Percentiles rank a stretch among this genome's conserved stretches.
phyloP scores from a whole-genome alignment of 2,113 vertebrate genomes.

The Thymallus thymallus region DNA sequence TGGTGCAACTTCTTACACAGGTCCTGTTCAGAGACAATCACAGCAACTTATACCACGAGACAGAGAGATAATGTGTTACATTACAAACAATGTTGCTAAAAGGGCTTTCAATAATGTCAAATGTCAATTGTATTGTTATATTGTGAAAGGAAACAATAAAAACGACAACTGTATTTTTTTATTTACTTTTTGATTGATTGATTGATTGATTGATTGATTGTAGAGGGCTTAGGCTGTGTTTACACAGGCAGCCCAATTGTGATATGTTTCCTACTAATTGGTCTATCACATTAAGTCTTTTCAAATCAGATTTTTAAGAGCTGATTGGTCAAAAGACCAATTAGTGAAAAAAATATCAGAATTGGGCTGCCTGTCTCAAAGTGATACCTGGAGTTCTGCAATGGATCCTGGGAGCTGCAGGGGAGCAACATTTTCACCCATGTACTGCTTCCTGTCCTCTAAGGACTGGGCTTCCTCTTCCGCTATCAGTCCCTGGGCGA shows the following conservation, averaged over 20 bases:
- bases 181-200: too few relatives aligned
- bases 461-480: background rate
- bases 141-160: background rate
- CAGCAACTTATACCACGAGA: background rate
- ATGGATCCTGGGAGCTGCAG: background rate
- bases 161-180: background rate
- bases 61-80: background rate
- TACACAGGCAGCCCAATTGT: background rate
- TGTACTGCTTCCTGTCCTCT: background rate
- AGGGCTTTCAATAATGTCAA: too few relatives aligned
- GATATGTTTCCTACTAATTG: too few relatives aligned
- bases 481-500: background rate
- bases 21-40: background rate
- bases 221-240: background rate
- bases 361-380: too few relatives aligned
- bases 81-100: too few relatives aligned
- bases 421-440: background rate
- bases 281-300: too few relatives aligned
- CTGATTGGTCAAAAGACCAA: too few relatives aligned
- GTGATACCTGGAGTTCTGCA: background rate
- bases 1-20: background rate
- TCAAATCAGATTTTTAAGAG: too few relatives aligned
- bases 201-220: too few relatives aligned
- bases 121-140: background rate
- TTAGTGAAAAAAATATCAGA: background rate